Evolutionary conservation across 2,113 vertebrate species (phyloP).

Genomic region (Alectura lathami): DNA sequence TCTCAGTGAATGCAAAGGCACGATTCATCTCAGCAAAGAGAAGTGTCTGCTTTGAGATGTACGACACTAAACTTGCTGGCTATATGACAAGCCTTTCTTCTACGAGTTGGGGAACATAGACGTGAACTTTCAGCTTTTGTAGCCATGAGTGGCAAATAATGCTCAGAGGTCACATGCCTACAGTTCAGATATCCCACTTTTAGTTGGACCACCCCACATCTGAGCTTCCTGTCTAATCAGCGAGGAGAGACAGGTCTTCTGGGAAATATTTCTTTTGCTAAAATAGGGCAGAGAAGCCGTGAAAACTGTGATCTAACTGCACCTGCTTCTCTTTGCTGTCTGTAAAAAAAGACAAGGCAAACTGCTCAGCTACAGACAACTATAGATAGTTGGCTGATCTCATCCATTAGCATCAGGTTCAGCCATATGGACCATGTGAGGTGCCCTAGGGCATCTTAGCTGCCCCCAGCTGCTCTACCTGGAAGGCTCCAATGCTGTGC

Average conservation of each 20-base stretch:
- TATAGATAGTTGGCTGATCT: neutral
- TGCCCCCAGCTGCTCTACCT: neutral
- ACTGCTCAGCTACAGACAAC: neutral
- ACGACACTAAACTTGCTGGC: neutral
- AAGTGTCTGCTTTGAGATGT: neutral
- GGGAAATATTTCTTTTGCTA: constrained; percentile 10
- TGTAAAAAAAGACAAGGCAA: neutral
- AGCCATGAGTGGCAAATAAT: neutral
- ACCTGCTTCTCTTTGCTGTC: neutral
- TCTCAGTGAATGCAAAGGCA: neutral
- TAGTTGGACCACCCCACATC: neutral
- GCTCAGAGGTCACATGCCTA: fast-evolving
- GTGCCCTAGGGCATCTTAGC: fast-evolving
- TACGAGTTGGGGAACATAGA: neutral
- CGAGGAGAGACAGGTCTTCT: neutral
- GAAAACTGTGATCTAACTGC: constrained; percentile 11
- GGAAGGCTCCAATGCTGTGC: neutral
- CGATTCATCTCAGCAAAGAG: neutral
- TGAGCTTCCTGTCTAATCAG: neutral
- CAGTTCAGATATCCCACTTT: neutral
- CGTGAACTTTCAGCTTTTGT: neutral
- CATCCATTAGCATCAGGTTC: neutral
- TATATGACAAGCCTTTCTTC: neutral
- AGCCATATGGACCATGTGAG: neutral
- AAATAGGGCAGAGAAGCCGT: constrained; percentile 35